Base-by-base conservation (phyloP, 2,113 vertebrate species). In the Mohoua ochrocephala region DNA sequence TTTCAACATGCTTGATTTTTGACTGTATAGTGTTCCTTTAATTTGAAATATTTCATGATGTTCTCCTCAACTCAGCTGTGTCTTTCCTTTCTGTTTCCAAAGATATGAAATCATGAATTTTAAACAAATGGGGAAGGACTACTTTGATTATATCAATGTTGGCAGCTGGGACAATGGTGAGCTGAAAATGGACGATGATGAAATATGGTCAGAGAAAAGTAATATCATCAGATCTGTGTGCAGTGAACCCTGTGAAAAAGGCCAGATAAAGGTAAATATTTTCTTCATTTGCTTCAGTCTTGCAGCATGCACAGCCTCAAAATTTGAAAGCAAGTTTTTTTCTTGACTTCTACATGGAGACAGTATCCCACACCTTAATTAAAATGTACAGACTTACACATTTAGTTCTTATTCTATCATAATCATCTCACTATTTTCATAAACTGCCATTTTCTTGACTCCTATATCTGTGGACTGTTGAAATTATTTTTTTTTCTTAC, bases 21-120 rank as follows among this genome's bases (percentile, higher is more conserved):
- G 1, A 57, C 31, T 56, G 6, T 13, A n/a, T 16, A 22, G 1
- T 61, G 17, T 65, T 84, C 14, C 50, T 89, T 35, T 69, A 74
- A 75, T 54, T 53, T 68, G 13, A 85, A 68, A 53, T 13, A 27
- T 91, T 91, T 91, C 2, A 3, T 33, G 0, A 23, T 44, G 15
- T 37, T 91, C 11, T 71, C 18, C n/a, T 80, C 21, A 78, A 49
- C 15, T 85, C 54, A 94, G 7, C 13, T 91, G 11, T 91, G 41
- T 95, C n/a, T 96, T 47, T 35, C 17, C 10, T 94, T 92, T 78
- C 35, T 97, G 53, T 97, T 97, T 97, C 76, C 57, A 95, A 97
- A 99, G 99, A 96, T 99, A 99, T 83, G 99, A 99, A 97, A 99
- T 99, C 74, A 99, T 99, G 99, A 99, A 99, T 97, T 99, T 99